These are phyloP conservation scores for Agraylea sexmaculata DNA, from an alignment of 1,140 invertebrate genomes.

Conservation along the genomic window DNA sequence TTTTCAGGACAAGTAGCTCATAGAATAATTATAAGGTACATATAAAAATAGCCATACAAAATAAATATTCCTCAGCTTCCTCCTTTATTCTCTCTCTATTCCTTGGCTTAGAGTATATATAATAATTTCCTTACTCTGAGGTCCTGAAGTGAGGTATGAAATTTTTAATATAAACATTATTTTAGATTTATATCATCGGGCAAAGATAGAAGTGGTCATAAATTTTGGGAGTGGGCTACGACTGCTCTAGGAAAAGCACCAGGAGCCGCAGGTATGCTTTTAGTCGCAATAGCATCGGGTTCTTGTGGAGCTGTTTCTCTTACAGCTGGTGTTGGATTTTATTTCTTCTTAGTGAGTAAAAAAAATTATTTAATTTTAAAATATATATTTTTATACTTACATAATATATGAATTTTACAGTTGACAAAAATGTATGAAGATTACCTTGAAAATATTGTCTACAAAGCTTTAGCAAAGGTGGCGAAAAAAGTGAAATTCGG, in stretches of 20 bases:
- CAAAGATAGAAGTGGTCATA: conserved; percentile 34
- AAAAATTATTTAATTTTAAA: conserved; percentile 9
- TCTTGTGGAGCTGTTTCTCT: conserved; percentile 36
- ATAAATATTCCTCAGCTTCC: conserved; percentile 2
- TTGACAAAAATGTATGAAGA: conserved; percentile 62
- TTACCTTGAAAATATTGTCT: conserved; percentile 54
- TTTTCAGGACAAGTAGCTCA: conserved; percentile 46
- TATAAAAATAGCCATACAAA: conserved; percentile 12
- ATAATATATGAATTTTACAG: conserved; percentile 33
- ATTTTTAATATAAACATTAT: conserved; percentile 6
- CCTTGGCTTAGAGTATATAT: too few species aligned
- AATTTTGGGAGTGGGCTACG: conserved; percentile 40
- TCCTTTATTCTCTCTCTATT: neutral
- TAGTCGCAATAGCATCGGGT: conserved; percentile 25
- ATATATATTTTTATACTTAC: conserved; percentile 6
- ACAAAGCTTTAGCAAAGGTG: conserved; percentile 39
- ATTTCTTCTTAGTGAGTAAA: conserved; percentile 41
- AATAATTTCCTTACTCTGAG: too few species aligned
- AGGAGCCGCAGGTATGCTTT: conserved; percentile 26
- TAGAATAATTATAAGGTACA: conserved; percentile 43
- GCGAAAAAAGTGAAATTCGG: conserved; percentile 25
- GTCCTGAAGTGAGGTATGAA: too few species aligned
- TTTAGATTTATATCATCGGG: conserved; percentile 26
- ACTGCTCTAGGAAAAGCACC: conserved; percentile 35
- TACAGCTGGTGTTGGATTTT: conserved; percentile 39